Conservation (phyloP, 2,888 invertebrate species). For the Thereva unica region DNA sequence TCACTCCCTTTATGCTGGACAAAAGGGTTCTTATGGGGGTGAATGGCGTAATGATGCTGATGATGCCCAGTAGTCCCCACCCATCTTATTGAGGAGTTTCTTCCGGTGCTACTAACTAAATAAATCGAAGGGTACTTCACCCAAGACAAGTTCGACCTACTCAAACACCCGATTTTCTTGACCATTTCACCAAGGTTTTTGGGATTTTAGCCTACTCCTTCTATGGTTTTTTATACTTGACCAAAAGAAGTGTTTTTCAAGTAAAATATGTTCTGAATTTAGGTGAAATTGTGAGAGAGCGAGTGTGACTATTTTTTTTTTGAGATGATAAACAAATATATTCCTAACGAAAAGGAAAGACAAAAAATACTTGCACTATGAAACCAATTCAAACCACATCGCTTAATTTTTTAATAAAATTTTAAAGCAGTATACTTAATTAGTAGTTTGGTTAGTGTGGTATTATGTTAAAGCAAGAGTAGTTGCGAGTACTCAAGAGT, state of each 20-base stretch:
- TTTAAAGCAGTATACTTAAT: too few species aligned
- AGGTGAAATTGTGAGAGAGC: slow-evolving; percentile 27
- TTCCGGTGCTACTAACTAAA: slow-evolving; percentile 40
- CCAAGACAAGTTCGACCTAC: slow-evolving; percentile 10
- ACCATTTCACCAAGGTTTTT: slow-evolving; percentile 24
- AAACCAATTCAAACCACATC: too few species aligned
- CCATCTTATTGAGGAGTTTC: slow-evolving; percentile 16
- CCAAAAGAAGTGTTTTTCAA: slow-evolving; percentile 36
- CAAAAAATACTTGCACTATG: too few species aligned
- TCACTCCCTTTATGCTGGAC: slow-evolving; percentile 12
- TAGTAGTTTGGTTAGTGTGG: too few species aligned
- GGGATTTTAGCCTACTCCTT: slow-evolving; percentile 32
- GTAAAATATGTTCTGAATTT: slow-evolving; percentile 42
- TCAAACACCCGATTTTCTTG: slow-evolving; percentile 11
- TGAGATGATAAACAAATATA: too few species aligned
- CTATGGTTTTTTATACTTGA: too few species aligned
- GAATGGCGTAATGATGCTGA: slow-evolving; percentile 33
- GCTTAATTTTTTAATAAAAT: too few species aligned
- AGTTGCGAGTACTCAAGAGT: too few species aligned
- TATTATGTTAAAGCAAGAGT: too few species aligned
- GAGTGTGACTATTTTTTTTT: slow-evolving; percentile 35
- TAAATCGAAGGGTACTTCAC: slow-evolving; percentile 41
- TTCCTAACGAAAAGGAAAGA: too few species aligned
- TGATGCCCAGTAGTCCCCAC: slow-evolving; percentile 13
- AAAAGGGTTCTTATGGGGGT: slow-evolving; percentile 14